Conservation (phyloP, 2,888 invertebrate genomes). For the Timandra comae region DNA sequence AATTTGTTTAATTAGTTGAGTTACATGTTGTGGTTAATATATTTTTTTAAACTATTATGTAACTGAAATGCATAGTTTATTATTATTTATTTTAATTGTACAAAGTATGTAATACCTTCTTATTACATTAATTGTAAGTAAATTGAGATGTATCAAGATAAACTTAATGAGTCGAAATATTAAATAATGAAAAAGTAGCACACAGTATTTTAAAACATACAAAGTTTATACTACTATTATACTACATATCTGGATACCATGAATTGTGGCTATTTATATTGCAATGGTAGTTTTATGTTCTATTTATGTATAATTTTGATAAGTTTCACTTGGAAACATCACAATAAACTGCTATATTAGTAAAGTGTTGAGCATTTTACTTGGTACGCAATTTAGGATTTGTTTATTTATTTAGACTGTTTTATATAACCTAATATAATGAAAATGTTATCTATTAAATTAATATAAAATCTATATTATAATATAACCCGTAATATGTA, state of each 20-base stretch:
- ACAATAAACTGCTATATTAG: slow-evolving; percentile 22
- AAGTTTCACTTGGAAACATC: slow-evolving; percentile 27
- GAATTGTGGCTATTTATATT: slow-evolving; percentile 2
- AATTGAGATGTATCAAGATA: slow-evolving; percentile 3
- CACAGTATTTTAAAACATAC: slow-evolving; percentile 18
- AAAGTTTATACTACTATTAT: slow-evolving; percentile 8
- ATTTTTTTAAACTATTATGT: slow-evolving; percentile 9
- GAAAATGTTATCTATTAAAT: no score
- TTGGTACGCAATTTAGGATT: neutral
- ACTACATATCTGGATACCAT: neutral
- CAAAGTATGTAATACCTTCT: slow-evolving; percentile 7
- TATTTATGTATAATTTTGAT: slow-evolving; percentile 1
- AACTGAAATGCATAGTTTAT: slow-evolving; percentile 12
- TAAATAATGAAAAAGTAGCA: slow-evolving; percentile 9
- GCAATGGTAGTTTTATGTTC: neutral
- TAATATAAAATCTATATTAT: no score
- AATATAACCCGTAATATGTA: slow-evolving; percentile 3
- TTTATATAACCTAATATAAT: no score
- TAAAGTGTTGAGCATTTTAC: slow-evolving; percentile 17
- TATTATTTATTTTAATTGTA: slow-evolving; percentile 15
- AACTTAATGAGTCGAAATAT: neutral
- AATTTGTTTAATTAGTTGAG: slow-evolving; percentile 12
- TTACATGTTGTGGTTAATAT: slow-evolving; percentile 15
- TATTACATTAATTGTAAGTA: slow-evolving; percentile 6
- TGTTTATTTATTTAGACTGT: no score